Percentiles rank a stretch among this genome's conserved stretches.
Conservation (phyloP, 2,888 invertebrate genomes). For the Beris chalybata region DNA sequence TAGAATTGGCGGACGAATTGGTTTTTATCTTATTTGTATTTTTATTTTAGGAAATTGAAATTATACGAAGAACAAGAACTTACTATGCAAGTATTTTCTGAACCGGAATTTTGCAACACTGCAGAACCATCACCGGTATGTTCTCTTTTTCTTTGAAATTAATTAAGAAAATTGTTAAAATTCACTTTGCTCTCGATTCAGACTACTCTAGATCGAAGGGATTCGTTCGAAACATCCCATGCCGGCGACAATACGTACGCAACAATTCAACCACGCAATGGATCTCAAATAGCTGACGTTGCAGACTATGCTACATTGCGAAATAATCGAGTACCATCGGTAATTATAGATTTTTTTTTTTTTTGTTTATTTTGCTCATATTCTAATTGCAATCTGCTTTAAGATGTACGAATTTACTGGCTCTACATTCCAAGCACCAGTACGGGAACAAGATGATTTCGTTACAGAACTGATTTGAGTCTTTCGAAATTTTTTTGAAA, state of each 20-base stretch:
- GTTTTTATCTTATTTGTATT: conserved; percentile 31
- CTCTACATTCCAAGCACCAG: conserved; percentile 74
- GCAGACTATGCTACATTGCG: conserved; percentile 56
- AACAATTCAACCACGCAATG: conserved; percentile 55
- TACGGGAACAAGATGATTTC: conserved; percentile 53
- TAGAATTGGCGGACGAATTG: conserved; percentile 38
- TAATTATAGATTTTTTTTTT: conserved; percentile 37
- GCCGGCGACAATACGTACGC: conserved; percentile 56
- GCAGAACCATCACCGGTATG: conserved; percentile 50
- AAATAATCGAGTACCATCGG: conserved; percentile 55
- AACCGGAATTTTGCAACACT: conserved; percentile 61
- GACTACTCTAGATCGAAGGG: conserved; percentile 51
- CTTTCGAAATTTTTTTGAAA: background rate
- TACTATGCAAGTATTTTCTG: conserved; percentile 89
- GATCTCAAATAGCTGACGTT: conserved; percentile 46
- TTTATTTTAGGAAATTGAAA: conserved; percentile 69
- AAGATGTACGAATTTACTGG: conserved; percentile 60
- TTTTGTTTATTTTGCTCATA: background rate
- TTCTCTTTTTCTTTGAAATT: background rate
- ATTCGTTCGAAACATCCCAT: conserved; percentile 52
- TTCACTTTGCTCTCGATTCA: conserved; percentile 26
- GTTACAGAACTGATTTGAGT: conserved; percentile 55
- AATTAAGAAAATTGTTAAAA: background rate
- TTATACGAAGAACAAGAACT: conserved; percentile 90
- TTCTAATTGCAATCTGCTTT: conserved; percentile 22